Evolutionary conservation across 2,113 vertebrate species (phyloP).

Genomic region (Carassius auratus): DNA sequence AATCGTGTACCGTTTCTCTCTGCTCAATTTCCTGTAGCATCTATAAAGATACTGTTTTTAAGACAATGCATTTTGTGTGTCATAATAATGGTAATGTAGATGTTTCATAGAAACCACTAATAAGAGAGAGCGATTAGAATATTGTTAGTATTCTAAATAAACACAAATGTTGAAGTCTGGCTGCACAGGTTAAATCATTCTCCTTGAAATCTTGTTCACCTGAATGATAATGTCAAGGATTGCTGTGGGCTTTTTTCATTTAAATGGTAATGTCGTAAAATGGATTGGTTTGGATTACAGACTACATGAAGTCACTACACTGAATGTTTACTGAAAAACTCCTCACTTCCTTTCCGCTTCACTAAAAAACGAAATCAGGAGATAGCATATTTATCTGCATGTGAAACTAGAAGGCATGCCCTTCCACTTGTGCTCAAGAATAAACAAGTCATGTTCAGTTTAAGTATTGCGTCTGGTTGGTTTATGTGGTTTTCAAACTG

Average conservation of each 20-base stretch:
- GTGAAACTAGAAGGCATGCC: neutral
- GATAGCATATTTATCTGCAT: neutral
- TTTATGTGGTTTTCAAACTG: neutral
- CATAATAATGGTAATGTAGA: too few relatives aligned
- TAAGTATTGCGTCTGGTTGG: neutral
- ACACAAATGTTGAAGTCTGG: constrained; percentile 2
- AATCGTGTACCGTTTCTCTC: neutral
- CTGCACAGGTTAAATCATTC: constrained; percentile 9
- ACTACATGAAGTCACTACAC: constrained; percentile 3
- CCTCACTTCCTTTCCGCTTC: neutral
- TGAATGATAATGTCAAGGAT: constrained; percentile 39
- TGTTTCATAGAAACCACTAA: neutral
- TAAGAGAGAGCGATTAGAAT: neutral
- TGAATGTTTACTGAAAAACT: constrained; percentile 29
- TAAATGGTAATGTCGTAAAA: constrained; percentile 39
- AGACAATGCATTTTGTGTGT: neutral
- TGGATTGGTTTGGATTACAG: constrained; percentile 36
- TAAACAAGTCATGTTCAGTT: neutral
- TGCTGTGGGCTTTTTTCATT: constrained; percentile 43
- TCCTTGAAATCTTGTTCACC: constrained; percentile 32
- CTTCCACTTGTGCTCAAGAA: neutral
- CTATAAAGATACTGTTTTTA: neutral
- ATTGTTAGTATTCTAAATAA: neutral
- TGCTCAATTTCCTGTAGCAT: neutral
- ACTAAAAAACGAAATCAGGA: neutral